Evolutionary conservation across 2,888 invertebrate species (phyloP).

Genomic region (Limnephilus rhombicus): DNA sequence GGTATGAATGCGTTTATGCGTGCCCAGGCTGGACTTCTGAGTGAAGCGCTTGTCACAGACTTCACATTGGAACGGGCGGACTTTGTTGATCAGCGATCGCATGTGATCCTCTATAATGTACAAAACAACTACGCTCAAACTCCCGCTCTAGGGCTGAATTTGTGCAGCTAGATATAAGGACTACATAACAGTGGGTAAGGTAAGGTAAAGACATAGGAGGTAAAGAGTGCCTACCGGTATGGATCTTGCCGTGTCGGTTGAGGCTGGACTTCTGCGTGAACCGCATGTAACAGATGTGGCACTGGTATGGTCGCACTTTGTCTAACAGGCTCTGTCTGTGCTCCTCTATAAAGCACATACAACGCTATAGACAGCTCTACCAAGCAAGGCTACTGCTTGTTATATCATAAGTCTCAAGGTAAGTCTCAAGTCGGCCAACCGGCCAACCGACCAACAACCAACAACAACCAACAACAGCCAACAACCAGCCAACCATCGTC

Average conservation of each 20-base stretch:
- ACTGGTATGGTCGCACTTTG: conserved; percentile 83
- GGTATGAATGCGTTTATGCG: conserved; percentile 89
- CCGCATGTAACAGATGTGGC: conserved; percentile 85
- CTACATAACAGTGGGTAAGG: conserved; percentile 29
- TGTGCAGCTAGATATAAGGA: conserved; percentile 47
- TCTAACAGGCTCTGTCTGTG: conserved; percentile 80
- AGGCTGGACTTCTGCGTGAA: conserved; percentile 87
- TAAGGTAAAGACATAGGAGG: conserved; percentile 42
- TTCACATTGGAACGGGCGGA: conserved; percentile 83
- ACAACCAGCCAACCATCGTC: neutral
- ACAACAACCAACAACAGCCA: neutral
- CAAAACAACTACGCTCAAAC: conserved; percentile 76
- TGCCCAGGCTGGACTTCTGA: conserved; percentile 90
- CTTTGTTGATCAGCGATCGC: conserved; percentile 81
- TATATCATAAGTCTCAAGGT: neutral
- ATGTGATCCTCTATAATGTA: conserved; percentile 80
- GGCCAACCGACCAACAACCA: neutral
- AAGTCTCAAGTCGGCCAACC: neutral
- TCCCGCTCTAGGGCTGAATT: conserved; percentile 39
- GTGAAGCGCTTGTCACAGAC: conserved; percentile 89
- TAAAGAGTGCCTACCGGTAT: conserved; percentile 78
- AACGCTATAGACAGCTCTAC: conserved; percentile 53
- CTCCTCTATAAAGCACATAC: conserved; percentile 73
- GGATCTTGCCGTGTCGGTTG: conserved; percentile 85
- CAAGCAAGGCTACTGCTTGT: conserved; percentile 11